phyloP scores from a whole-genome alignment of 2,797 vertebrate species.

The Spea hammondii region DNA sequence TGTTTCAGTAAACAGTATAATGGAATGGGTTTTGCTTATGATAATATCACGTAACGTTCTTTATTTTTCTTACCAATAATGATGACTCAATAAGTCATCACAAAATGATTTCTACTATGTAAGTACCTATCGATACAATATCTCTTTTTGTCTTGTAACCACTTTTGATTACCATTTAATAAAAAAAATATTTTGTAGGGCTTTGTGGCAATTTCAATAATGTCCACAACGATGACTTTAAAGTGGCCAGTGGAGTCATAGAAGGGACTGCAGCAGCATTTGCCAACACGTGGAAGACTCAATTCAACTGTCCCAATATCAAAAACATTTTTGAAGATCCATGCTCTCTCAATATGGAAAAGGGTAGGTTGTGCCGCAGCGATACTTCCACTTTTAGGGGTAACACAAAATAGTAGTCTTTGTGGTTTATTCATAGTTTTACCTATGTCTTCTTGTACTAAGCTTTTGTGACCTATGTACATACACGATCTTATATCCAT shows the following conservation, averaged over 20 bases:
- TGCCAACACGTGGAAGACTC: slow-evolving; percentile 77
- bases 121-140: neutral
- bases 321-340: slow-evolving; percentile 65
- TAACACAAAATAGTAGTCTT: neutral
- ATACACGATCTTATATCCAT: no score
- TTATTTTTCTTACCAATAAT: no score
- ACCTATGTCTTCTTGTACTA: no score
- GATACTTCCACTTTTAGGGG: neutral
- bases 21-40: no score
- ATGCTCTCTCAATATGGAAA: slow-evolving; percentile 70
- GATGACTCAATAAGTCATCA: neutral
- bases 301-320: slow-evolving; percentile 69
- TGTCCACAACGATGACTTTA: slow-evolving; percentile 77
- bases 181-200: slow-evolving; percentile 60
- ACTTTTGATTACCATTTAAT: no score
- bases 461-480: no score
- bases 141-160: neutral
- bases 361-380: slow-evolving; percentile 55
- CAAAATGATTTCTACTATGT: neutral
- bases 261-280: slow-evolving; percentile 76
- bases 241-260: slow-evolving; percentile 65
- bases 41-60: no score
- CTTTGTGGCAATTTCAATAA: slow-evolving; percentile 87
- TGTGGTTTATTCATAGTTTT: neutral
- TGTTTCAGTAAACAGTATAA: no score